Base-by-base conservation (phyloP, 2,113 vertebrate genomes). In the Boleophthalmus pectinirostris region DNA sequence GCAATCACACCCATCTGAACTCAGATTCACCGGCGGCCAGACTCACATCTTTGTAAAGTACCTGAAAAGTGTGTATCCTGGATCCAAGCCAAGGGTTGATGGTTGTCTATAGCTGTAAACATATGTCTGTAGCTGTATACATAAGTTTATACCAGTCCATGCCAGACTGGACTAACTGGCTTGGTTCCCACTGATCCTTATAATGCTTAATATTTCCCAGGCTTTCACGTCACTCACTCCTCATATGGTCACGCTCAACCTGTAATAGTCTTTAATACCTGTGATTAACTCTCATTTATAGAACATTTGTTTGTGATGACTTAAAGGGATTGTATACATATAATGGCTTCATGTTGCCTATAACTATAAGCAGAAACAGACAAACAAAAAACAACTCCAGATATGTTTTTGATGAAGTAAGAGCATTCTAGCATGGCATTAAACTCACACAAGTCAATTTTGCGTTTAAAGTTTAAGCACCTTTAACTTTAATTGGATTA, bases 131-230 rank as follows among this genome's bases (percentile, higher is more conserved):
- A 43, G 3, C 21, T 56, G 51, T 25, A 69, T 74, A 56, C 20
- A 61, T 75, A 69, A 71, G 69, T 66, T 20, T n/a, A 49, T 80
- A 77, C 69, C 68, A 68, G 73, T 70, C 14, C 47, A 83, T 82
- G 76, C 81, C 83, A 85, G 79, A 66, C 65, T 86, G 77, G 73
- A 78, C 73, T 4, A 24, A 24, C 61, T 90, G 87, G 87, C 85
- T 43, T 3, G 58, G 43, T 0, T 82, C 84, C 88, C 38, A 18
- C 66, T 64, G 54, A 72, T 73, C 73, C 78, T 87, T 88, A 86
- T 76, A 82, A 1, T 43, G 7, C 69, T 82, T 87, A 72, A 47
- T 74, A 69, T 86, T 84, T 75, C 70, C 29, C 68, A 87, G 77
- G 70, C 53, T 73, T 73, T 79, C 68, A 81, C 74, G 61, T 67